Evolutionary conservation across 2,888 invertebrate genomes (phyloP).

Genomic region (Lamellibrachia columna): DNA sequence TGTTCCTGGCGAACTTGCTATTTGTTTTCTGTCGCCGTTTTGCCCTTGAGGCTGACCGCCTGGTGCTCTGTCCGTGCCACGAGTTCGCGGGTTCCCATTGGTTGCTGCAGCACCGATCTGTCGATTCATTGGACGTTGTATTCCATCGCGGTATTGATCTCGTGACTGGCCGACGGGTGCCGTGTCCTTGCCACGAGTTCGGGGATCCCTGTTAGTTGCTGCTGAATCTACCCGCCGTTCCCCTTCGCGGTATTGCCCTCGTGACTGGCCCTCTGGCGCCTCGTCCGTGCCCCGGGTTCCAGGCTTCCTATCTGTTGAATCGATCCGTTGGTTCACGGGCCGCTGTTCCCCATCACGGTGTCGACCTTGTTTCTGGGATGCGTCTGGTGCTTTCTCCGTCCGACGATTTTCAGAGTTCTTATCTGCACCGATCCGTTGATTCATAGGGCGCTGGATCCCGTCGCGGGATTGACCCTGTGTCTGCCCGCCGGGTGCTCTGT

Average conservation of each 20-base stretch:
- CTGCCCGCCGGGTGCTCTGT: neutral
- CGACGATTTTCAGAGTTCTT: neutral
- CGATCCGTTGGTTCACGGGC: neutral
- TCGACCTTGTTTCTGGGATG: neutral
- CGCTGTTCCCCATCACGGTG: neutral
- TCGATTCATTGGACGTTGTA: neutral
- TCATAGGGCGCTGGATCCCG: neutral
- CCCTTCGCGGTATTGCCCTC: neutral
- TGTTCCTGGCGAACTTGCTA: neutral
- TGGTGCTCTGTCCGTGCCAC: neutral
- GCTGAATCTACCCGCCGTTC: neutral
- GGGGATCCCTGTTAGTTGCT: too few species aligned
- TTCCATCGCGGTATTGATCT: neutral
- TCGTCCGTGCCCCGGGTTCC: neutral
- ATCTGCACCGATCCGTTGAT: neutral
- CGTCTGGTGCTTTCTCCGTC: neutral
- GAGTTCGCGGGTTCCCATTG: neutral
- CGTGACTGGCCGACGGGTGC: neutral
- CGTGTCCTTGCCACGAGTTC: neutral
- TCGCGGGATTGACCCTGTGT: neutral
- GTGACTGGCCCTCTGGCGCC: neutral
- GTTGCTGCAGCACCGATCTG: neutral
- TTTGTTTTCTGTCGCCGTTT: too few species aligned
- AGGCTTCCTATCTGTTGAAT: too few species aligned
- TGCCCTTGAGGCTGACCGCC: neutral